phyloP scores from a whole-genome alignment of 2,797 vertebrate genomes.

The Pteropus rufus region DNA sequence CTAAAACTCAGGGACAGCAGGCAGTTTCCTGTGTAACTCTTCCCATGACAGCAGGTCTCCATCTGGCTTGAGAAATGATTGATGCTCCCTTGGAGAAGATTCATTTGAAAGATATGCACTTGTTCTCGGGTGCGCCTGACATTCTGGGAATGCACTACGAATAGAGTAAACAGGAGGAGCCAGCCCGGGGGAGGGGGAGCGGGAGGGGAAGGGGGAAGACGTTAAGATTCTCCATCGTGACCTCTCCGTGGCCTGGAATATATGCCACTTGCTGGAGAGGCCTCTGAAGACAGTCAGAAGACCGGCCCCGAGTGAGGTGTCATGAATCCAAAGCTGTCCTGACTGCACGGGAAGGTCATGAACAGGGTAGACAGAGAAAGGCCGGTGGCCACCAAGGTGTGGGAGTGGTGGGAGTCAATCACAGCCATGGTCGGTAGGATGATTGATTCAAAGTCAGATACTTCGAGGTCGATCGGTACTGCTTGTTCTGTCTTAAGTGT shows the following conservation, averaged over 20 bases:
- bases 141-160: constrained; percentile 49
- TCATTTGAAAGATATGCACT: constrained; percentile 45
- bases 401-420: background rate
- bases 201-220: background rate
- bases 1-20: background rate
- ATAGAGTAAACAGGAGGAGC: background rate
- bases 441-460: background rate
- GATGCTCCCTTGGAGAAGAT: constrained; percentile 54
- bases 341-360: background rate
- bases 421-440: background rate
- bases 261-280: background rate
- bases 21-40: background rate
- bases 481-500: background rate
- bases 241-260: background rate
- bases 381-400: background rate
- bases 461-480: background rate
- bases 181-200: background rate
- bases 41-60: background rate
- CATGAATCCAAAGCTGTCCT: background rate
- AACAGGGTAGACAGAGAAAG: background rate
- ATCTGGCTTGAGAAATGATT: constrained; percentile 60
- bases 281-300: background rate
- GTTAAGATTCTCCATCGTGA: constrained; percentile 21
- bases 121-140: constrained; percentile 3
- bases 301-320: background rate